Evolutionary conservation across 2,113 vertebrate species (phyloP).

Genomic region (Empidonax traillii): DNA sequence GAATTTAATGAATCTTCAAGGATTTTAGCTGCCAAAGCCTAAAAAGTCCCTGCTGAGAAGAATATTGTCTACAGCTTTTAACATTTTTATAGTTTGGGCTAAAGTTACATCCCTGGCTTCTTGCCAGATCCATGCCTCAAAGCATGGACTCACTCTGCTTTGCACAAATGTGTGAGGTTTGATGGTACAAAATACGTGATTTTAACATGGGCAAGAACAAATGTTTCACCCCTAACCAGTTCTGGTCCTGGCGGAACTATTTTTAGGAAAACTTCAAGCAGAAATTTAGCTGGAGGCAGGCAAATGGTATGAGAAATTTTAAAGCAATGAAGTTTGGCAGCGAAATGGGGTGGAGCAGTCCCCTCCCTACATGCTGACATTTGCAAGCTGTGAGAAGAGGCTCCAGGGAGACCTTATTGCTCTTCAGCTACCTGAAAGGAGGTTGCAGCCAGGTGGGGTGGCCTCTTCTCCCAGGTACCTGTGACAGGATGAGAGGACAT

Average conservation of each 20-base stretch:
- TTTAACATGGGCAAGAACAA: neutral
- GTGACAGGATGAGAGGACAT: neutral
- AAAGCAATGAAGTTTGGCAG: neutral
- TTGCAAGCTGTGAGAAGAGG: neutral
- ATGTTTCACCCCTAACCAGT: neutral
- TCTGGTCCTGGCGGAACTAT: neutral
- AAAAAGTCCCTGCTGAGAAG: neutral
- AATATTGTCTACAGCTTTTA: neutral
- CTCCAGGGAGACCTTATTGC: neutral
- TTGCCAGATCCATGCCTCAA: neutral
- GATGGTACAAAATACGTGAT: accelerated
- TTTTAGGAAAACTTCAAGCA: neutral
- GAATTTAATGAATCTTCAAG: neutral
- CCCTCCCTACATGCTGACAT: neutral
- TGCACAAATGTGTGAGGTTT: neutral
- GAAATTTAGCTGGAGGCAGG: neutral
- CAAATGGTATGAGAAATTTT: neutral
- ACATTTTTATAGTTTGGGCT: neutral
- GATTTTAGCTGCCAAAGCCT: neutral
- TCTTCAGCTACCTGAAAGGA: neutral
- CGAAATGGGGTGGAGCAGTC: neutral
- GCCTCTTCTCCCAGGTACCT: neutral
- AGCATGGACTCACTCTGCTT: neutral
- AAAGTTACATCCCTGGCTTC: neutral
- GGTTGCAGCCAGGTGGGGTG: too few relatives aligned